phyloP scores from a whole-genome alignment of 2,888 invertebrate species.

The Apamea crenata region DNA sequence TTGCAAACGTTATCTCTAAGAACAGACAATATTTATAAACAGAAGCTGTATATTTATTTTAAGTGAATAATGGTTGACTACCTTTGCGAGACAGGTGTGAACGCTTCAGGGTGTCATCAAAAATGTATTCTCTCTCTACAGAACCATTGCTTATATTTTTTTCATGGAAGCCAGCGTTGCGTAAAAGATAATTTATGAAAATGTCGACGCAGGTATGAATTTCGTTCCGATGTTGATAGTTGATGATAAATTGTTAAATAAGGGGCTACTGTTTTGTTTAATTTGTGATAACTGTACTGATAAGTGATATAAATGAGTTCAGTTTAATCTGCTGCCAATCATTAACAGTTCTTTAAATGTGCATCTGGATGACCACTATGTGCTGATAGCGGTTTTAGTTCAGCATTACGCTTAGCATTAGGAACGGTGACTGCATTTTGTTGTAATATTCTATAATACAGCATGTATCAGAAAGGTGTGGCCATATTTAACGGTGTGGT shows the following conservation, averaged over 20 bases:
- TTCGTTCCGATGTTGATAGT: conserved; percentile 26
- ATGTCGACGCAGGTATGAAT: conserved; percentile 20
- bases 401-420: not conserved
- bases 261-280: conserved; percentile 24
- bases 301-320: conserved; percentile 8
- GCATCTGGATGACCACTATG: not conserved
- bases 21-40: conserved; percentile 30
- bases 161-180: conserved; percentile 32
- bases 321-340: not conserved
- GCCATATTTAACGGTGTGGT: too few species aligned
- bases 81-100: conserved; percentile 53
- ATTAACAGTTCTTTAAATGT: not conserved
- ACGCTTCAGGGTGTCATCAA: conserved; percentile 47
- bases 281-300: conserved; percentile 29
- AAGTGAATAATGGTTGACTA: conserved; percentile 32
- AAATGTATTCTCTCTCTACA: conserved; percentile 50
- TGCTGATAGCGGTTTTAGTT: conserved; percentile 6
- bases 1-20: conserved; percentile 29
- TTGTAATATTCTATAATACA: not conserved
- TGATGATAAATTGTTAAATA: conserved; percentile 18
- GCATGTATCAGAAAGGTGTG: too few species aligned
- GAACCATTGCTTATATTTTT: conserved; percentile 32
- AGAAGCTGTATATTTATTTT: conserved; percentile 32
- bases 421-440: not conserved
- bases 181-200: conserved; percentile 36